Evolutionary conservation across 2,797 vertebrate genomes (phyloP), one percentile per base, ranked within the genome.

Genomic region (Sebastes steindachneri): DNA sequence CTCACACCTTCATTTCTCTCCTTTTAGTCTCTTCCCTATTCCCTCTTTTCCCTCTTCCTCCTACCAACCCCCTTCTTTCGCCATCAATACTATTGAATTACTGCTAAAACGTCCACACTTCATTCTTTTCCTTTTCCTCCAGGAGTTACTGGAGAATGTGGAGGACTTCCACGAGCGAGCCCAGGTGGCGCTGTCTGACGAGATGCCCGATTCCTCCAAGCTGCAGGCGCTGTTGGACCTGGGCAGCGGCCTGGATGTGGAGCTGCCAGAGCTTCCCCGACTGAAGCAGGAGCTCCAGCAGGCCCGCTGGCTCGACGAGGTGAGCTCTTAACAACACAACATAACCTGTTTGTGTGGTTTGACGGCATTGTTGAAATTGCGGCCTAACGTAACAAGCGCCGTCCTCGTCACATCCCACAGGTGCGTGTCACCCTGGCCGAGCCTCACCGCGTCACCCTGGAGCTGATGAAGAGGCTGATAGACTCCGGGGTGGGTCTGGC

Each of bases 161-260:
- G 97, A 99, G 91, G 97, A 99, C 87, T 99, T 99, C 91, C 98
- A 99, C 1, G 98, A 99, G 79, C 97, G 98, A 69, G 96, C 98
- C 45, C 98, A 99, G 89, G 96, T 97, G 68, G 98, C 98, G 1
- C 96, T 99, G 92, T 94, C 95, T 2, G 98, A 99, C 55, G 97
- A 97, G 83, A 96, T 97, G 29, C 98, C 98, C 0, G 97, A 99
- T 85, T 99, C 99, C 2, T 96, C 96, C 73, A 99, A 99, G 93
- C 95, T 99, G 62, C 98, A 99, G 91, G 95, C 96, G 2, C 90
- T 99, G 68, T 93, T 99, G 89, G 98, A 99, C 77, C 94, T 99
- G 93, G 98, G 98, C 68, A 96, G 97, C 5, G 97, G 98, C 31
- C 96, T 99, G 63, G 99, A 99, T 8, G 97, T 99, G 12, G 98